Percentiles rank a stretch among this genome's conserved stretches.
phyloP scores from a whole-genome alignment of 1,140 invertebrate species.

The Drepana arcuata region DNA sequence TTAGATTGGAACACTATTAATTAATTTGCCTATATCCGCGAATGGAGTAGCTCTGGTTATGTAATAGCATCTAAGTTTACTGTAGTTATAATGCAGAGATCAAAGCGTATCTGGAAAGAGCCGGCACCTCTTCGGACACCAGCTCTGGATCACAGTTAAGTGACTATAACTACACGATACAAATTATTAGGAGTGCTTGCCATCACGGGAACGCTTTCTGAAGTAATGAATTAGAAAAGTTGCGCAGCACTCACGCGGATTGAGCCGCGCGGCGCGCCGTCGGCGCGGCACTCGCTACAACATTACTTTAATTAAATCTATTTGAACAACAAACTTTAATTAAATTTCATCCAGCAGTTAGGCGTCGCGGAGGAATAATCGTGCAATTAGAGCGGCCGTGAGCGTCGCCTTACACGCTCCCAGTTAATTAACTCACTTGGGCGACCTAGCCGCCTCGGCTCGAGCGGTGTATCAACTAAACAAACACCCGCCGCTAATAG shows the following conservation, averaged over 20 bases:
- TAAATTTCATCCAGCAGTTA: slow-evolving; percentile 72
- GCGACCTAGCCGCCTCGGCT: slow-evolving; percentile 37
- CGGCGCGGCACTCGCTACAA: slow-evolving; percentile 58
- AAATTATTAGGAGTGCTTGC: slow-evolving; percentile 70
- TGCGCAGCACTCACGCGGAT: slow-evolving; percentile 69
- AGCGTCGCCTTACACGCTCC: slow-evolving; percentile 68
- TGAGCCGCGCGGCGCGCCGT: slow-evolving; percentile 48
- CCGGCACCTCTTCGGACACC: slow-evolving; percentile 25
- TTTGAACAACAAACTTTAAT: slow-evolving; percentile 72
- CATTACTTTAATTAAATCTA: slow-evolving; percentile 73
- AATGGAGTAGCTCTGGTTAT: no score
- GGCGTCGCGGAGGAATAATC: slow-evolving; percentile 71
- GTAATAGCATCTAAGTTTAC: no score
- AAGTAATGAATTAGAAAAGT: slow-evolving; percentile 72
- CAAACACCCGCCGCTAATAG: no score
- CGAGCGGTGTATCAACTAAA: slow-evolving; percentile 26
- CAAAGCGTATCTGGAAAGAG: no score
- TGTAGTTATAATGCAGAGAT: no score
- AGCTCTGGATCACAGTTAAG: no score
- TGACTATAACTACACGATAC: slow-evolving; percentile 63
- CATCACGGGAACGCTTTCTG: slow-evolving; percentile 69
- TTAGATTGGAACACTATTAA: no score
- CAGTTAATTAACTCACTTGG: slow-evolving; percentile 69
- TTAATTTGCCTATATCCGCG: no score
- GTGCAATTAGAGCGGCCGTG: slow-evolving; percentile 70